Base-by-base conservation (phyloP, 1,140 invertebrate species). In the Semibalanus balanoides region DNA sequence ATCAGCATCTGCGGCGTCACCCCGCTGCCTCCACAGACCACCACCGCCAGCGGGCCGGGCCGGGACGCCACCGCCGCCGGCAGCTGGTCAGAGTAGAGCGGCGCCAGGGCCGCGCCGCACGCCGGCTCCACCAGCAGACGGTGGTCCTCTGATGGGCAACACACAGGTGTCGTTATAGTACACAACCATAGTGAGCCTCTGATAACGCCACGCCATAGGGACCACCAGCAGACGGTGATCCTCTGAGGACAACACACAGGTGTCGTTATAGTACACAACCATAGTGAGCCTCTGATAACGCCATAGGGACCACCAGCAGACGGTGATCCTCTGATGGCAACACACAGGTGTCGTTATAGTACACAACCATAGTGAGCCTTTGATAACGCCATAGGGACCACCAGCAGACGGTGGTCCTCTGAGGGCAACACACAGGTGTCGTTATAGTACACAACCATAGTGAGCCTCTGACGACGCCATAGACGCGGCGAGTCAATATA, bases 21-120 rank as follows among this genome's bases (percentile, higher is more conserved):
- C 51, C 81, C 80, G 76, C 80, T 83, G 3, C 87, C 87, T 7
- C 87, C 87, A 81, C 87, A 88, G 0, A 87, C 85, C 17, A 87
- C 82, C 28, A 87, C 79, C 22, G 87, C 82, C 3, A 83, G 81
- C 17, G 84, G 83, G 70, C 84, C 84, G n/a, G 81, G 77, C 69
- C 76, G 77, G 40, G 79, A 71, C 5, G 64, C 30, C 19, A 80
- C 75, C 5, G 81, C 76, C n/a, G 78, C 31, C 22, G 71, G 29
- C 27, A 83, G 73, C 9, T 80, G 71, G 17, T 80, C 81, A 30
- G 31, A 77, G 77, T 87, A 87, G 17, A 85, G 79, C 29, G 84
- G 83, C 11, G 85, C 82, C 64, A 87, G 77, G 7, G 85, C 82
- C 27, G 86, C 86, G 11, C 86, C 87, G 82, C 86, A 87, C 7